These are phyloP conservation scores for Thymelicus acteon DNA, from an alignment of 2,888 invertebrate species.

Conservation along the genomic window DNA sequence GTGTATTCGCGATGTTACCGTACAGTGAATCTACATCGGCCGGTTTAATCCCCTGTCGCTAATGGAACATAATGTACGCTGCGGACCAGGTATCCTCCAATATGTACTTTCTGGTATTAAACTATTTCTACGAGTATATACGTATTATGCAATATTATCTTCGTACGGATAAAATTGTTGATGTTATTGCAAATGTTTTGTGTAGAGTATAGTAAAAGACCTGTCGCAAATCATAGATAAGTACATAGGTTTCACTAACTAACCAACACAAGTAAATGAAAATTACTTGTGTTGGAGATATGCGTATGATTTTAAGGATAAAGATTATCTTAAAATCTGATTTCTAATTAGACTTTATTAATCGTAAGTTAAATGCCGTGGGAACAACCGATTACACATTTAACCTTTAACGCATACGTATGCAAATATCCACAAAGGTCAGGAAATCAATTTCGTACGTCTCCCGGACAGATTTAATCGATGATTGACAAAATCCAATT, in stretches of 20 bases:
- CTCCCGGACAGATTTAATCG: conserved; percentile 35
- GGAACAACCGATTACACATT: conserved; percentile 18
- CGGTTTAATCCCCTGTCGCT: conserved; percentile 73
- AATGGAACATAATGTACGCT: conserved; percentile 71
- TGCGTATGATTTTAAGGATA: not conserved
- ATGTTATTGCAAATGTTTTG: not conserved
- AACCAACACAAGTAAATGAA: no score
- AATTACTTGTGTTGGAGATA: no score
- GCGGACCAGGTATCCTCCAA: conserved; percentile 44
- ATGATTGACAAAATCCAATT: conserved; percentile 60
- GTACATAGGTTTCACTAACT: no score
- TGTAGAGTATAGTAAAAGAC: no score
- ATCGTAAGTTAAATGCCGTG: conserved; percentile 28
- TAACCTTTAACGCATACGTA: conserved; percentile 30
- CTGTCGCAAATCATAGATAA: no score
- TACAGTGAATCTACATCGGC: conserved; percentile 37
- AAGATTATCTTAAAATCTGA: not conserved
- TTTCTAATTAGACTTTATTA: conserved; percentile 26
- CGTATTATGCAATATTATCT: not conserved
- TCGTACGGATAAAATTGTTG: no score
- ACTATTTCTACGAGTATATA: not conserved
- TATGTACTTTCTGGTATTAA: conserved; percentile 27
- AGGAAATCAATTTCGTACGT: conserved; percentile 32
- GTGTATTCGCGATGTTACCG: not conserved
- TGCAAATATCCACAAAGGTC: conserved; percentile 33